Evolutionary conservation across 1,140 invertebrate genomes (phyloP).

Genomic region (Pseudomyrmex pallidus): DNA sequence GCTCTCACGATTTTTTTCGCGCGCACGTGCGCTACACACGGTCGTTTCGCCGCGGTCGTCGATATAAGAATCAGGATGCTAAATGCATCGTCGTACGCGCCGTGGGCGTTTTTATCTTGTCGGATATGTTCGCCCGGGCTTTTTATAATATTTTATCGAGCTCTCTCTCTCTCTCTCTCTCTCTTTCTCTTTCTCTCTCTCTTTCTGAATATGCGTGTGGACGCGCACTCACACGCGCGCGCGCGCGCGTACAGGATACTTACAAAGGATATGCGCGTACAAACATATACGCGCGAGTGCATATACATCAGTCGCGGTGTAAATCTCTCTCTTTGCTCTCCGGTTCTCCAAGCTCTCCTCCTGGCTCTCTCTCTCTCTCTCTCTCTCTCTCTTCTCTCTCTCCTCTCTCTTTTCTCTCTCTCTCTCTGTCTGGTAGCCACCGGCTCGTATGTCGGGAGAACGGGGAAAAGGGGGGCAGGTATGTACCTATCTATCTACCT

Average conservation of each 20-base stretch:
- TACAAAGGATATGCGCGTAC: conserved; percentile 21
- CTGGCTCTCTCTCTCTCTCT: conserved; percentile 26
- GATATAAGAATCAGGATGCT: conserved; percentile 35
- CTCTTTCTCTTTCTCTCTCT: too few species aligned
- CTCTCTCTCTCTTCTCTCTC: conserved; percentile 42
- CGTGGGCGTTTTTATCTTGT: conserved; percentile 34
- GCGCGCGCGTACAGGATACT: neutral
- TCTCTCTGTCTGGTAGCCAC: conserved; percentile 58
- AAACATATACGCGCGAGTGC: neutral
- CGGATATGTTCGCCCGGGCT: conserved; percentile 18
- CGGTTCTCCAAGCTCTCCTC: conserved; percentile 15
- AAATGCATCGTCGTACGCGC: conserved; percentile 27
- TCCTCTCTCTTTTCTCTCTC: conserved; percentile 8
- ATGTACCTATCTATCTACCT: conserved; percentile 54
- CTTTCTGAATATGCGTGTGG: too few species aligned
- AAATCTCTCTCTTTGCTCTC: conserved; percentile 51
- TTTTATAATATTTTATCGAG: conserved; percentile 53
- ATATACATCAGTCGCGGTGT: conserved; percentile 31
- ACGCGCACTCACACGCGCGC: too few species aligned
- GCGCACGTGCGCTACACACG: neutral
- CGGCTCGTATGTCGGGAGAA: conserved; percentile 22
- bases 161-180: too few species aligned
- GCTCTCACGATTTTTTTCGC: neutral
- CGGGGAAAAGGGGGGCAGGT: neutral
- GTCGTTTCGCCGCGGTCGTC: neutral